Percentiles rank a stretch among this genome's conserved stretches.
Conservation (phyloP, 2,113 vertebrate genomes). For the Emydocephalus ijimae region DNA sequence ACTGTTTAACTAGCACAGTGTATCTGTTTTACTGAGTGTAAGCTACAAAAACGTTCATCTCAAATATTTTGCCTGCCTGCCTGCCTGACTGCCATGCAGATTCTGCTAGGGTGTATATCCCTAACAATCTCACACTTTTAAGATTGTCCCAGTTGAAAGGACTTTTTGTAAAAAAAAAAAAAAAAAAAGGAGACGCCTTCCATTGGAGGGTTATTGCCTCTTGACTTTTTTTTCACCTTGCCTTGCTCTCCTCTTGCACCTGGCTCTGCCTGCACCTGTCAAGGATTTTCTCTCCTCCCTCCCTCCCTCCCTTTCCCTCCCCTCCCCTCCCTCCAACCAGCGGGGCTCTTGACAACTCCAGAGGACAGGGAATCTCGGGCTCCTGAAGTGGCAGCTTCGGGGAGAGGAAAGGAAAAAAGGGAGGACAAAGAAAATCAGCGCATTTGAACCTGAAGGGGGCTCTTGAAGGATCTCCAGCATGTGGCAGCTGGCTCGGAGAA, state of each 20-base stretch:
- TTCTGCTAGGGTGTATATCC: no score
- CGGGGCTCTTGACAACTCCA: fast-evolving
- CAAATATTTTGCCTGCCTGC: no score
- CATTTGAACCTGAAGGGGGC: not conserved
- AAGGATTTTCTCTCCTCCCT: not conserved
- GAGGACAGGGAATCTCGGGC: not conserved
- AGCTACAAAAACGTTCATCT: no score
- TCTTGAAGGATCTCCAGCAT: fast-evolving
- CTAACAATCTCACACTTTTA: not conserved
- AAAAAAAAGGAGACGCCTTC: not conserved
- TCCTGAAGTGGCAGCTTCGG: not conserved
- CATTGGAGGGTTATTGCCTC: not conserved
- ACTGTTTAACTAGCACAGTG: no score
- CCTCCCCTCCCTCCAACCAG: fast-evolving
- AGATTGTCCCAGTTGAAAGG: not conserved
- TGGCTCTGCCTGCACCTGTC: not conserved
- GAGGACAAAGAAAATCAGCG: not conserved
- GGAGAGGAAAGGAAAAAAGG: not conserved
- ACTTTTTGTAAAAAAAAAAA: not conserved
- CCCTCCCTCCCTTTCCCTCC: fast-evolving
- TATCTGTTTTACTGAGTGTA: no score
- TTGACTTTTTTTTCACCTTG: not conserved
- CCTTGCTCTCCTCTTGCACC: not conserved
- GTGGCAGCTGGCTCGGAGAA: slow-evolving; percentile 20
- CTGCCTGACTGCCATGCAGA: no score